A percentile compares a stretch with the other conserved stretches of the same genome.
Evolutionary conservation across 2,888 invertebrate species (phyloP).

Genomic region (Coenonympha arcania): DNA sequence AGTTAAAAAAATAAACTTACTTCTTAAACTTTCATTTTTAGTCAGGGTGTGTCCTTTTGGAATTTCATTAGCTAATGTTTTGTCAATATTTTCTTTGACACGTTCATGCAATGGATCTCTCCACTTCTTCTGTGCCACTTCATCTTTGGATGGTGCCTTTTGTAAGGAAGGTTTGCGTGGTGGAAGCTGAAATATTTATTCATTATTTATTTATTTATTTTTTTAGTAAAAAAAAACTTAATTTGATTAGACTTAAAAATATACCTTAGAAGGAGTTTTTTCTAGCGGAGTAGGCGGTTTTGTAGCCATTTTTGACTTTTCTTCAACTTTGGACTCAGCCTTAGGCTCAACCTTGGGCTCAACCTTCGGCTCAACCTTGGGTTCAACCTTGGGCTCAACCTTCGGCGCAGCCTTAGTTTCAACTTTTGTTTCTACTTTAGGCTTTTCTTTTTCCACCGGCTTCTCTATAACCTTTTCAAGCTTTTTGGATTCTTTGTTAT

Average conservation of each 20-base stretch:
- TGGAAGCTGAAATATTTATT: conserved; percentile 48
- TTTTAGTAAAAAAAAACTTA: background rate
- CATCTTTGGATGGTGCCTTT: conserved; percentile 68
- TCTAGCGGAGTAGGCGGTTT: conserved; percentile 62
- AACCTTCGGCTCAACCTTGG: conserved; percentile 27
- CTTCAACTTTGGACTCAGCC: conserved; percentile 42
- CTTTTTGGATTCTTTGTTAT: conserved; percentile 37
- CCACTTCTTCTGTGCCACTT: conserved; percentile 66
- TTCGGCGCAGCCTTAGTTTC: conserved; percentile 36
- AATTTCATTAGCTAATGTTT: conserved; percentile 63
- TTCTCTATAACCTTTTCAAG: conserved; percentile 28
- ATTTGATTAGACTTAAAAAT: background rate
- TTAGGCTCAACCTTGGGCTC: conserved; percentile 23
- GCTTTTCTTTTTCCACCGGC: conserved; percentile 24
- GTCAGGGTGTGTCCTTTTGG: conserved; percentile 71
- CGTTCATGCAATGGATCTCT: conserved; percentile 68
- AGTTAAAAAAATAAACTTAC: conserved; percentile 43
- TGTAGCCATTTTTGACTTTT: conserved; percentile 59
- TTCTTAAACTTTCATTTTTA: conserved; percentile 70
- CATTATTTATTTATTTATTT: background rate
- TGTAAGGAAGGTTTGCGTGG: conserved; percentile 64
- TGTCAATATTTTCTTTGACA: conserved; percentile 70
- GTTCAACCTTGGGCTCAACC: conserved; percentile 30
- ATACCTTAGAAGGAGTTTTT: conserved; percentile 60
- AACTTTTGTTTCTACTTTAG: conserved; percentile 33